Base-by-base conservation (phyloP, 2,113 vertebrate genomes). In the Nothocercus nigrocapillus region DNA sequence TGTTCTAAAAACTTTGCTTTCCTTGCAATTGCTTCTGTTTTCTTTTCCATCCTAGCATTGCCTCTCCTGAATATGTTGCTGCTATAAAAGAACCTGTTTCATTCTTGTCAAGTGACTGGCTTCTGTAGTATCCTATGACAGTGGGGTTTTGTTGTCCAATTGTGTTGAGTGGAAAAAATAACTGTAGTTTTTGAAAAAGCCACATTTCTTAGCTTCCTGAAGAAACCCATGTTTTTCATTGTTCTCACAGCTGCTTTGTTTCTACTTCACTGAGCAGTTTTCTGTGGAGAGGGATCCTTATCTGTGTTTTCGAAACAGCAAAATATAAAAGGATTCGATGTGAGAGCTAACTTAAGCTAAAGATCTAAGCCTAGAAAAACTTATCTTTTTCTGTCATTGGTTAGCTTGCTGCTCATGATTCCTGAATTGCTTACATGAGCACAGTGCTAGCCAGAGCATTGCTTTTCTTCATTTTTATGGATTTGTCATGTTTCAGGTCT, bases 51-150 rank as follows among this genome's bases (percentile, higher is more conserved):
- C 6, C 22, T 77, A 83, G 13, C 10, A 8, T 45, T 82, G 27
- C 14, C 73, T 10, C 13, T 67, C 9, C 13, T 34, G 51, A 38
- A 9, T 36, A 5, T 27, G 5, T 64, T 84, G 24, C 51, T 89
- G 77, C n/a, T 69, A 2, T 32, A 13, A 62, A 49, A 49, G 88
- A 82, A 25, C 3, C 1, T 53, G 3, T 64, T 56, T 82, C 7
- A 32, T 56, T 85, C 25, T 72, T 67, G 10, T 67, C 8, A 30
- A 47, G 0, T 27, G 62, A 28, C 13, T 49, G 11, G 22, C 40
- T 67, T 70, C 51, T 67, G 0, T 40, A 15, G 1, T 70, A 28
- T 36, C 24, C 56, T 64, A 1, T 7, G 54, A 13, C 34, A 53
- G 7, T 22, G 36, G 0, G 0, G 0, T 63, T 88, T 88, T 85